A percentile compares a stretch with the other conserved stretches of the same genome.
phyloP scores from a whole-genome alignment of 2,888 invertebrate genomes.

The Xylocampa areola region DNA sequence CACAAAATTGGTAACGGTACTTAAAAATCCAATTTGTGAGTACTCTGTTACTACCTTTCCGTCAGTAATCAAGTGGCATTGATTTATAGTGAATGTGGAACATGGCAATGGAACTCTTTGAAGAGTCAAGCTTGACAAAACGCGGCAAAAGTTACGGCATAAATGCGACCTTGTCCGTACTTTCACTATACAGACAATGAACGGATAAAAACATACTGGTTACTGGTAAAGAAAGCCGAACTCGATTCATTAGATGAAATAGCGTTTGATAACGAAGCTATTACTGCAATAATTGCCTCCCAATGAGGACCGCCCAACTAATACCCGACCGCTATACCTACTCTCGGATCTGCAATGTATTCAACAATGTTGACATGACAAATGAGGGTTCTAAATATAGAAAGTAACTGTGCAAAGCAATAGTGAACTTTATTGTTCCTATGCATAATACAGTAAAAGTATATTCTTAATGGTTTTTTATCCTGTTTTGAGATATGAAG shows the following conservation, averaged over 20 bases:
- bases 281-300: slow-evolving; percentile 79
- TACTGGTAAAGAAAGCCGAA: slow-evolving; percentile 53
- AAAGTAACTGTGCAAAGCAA: slow-evolving; percentile 26
- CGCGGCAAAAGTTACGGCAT: slow-evolving; percentile 36
- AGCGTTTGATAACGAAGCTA: slow-evolving; percentile 81
- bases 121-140: slow-evolving; percentile 39
- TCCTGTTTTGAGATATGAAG: slow-evolving; percentile 62
- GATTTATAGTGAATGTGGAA: slow-evolving; percentile 49
- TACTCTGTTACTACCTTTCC: slow-evolving; percentile 44
- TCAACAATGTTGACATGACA: slow-evolving; percentile 59
- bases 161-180: slow-evolving; percentile 46
- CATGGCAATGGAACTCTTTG: slow-evolving; percentile 28
- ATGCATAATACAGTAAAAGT: slow-evolving; percentile 45
- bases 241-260: slow-evolving; percentile 74
- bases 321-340: slow-evolving; percentile 60
- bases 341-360: slow-evolving; percentile 50
- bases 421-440: slow-evolving; percentile 32
- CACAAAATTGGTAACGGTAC: slow-evolving; percentile 52
- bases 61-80: slow-evolving; percentile 49
- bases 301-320: slow-evolving; percentile 69
- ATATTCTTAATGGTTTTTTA: slow-evolving; percentile 63
- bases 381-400: slow-evolving; percentile 58
- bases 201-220: slow-evolving; percentile 36
- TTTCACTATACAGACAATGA: slow-evolving; percentile 61
- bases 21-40: slow-evolving; percentile 41